Conservation (phyloP, 2,888 invertebrate species). For the Drosophila meridionalis region DNA sequence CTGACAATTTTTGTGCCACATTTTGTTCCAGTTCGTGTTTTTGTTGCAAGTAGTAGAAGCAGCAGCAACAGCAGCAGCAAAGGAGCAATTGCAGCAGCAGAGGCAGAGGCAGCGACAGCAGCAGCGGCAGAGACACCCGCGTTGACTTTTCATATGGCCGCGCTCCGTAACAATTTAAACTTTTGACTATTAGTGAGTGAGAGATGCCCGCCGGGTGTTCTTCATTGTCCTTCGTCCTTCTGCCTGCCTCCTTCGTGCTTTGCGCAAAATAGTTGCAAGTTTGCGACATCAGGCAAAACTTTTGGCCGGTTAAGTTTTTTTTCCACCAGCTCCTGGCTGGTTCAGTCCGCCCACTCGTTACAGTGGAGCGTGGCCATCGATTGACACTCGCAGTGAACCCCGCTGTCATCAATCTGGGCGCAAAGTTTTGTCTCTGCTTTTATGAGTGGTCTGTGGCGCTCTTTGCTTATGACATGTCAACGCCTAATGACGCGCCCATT, state of each 20-base stretch:
- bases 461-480: conserved; percentile 80
- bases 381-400: conserved; percentile 43
- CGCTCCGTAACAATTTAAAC: conserved; percentile 77
- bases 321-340: background rate
- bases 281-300: conserved; percentile 68
- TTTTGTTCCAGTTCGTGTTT: conserved; percentile 38
- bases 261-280: conserved; percentile 72
- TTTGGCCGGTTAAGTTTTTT: conserved; percentile 41
- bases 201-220: conserved; percentile 42
- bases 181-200: conserved; percentile 76
- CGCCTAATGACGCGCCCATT: conserved; percentile 80
- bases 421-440: conserved; percentile 64
- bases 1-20: conserved; percentile 52
- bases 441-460: conserved; percentile 48
- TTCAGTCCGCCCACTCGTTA: conserved; percentile 21
- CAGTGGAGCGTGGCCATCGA: conserved; percentile 56
- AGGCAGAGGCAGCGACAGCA: background rate
- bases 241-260: background rate
- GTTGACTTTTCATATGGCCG: conserved; percentile 80
- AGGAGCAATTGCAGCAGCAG: conserved; percentile 25
- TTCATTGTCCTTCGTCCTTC: background rate
- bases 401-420: conserved; percentile 72
- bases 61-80: conserved; percentile 16
- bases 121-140: conserved; percentile 34
- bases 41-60: conserved; percentile 40